A percentile compares a stretch with the other conserved stretches of the same genome.
phyloP scores from a whole-genome alignment of 2,888 invertebrate species.

The Panopea generosa region DNA sequence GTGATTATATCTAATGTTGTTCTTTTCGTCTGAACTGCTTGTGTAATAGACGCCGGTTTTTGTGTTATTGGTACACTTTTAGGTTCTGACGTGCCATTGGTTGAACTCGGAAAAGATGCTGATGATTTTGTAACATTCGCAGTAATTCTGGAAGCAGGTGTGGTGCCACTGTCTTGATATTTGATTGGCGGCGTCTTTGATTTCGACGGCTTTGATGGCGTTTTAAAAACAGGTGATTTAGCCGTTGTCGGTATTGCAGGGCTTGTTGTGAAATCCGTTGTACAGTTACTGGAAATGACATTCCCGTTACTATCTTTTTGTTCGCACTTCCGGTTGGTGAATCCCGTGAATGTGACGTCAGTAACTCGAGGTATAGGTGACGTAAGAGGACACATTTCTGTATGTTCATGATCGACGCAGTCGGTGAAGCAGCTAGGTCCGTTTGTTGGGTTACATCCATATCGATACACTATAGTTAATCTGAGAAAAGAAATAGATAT shows the following conservation, averaged over 20 bases:
- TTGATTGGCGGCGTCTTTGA: not conserved
- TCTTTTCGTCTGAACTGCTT: too few relatives aligned
- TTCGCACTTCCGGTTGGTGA: slow-evolving; percentile 2
- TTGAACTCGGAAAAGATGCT: not conserved
- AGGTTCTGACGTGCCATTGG: not conserved
- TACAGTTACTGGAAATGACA: not conserved
- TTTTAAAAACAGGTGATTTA: slow-evolving; percentile 4
- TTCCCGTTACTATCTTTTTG: not conserved
- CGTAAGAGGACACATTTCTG: slow-evolving; percentile 38
- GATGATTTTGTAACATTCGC: not conserved
- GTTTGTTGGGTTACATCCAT: slow-evolving; percentile 23
- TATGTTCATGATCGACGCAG: slow-evolving; percentile 37
- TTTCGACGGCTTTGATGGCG: not conserved
- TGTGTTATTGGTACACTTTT: not conserved
- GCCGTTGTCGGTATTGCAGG: slow-evolving; percentile 3
- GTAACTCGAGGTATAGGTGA: slow-evolving; percentile 16
- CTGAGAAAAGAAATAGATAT: slow-evolving; percentile 19
- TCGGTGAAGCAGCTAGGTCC: slow-evolving; percentile 44
- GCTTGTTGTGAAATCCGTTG: slow-evolving; percentile 4
- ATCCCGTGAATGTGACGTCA: slow-evolving; percentile 29
- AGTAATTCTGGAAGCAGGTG: slow-evolving; percentile 1
- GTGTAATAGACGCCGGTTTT: not conserved
- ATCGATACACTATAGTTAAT: slow-evolving; percentile 38
- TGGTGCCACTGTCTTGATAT: slow-evolving; percentile 4
- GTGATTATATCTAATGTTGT: not conserved